Conservation (phyloP, 2,797 vertebrate genomes). For the Gallinago stenura region DNA sequence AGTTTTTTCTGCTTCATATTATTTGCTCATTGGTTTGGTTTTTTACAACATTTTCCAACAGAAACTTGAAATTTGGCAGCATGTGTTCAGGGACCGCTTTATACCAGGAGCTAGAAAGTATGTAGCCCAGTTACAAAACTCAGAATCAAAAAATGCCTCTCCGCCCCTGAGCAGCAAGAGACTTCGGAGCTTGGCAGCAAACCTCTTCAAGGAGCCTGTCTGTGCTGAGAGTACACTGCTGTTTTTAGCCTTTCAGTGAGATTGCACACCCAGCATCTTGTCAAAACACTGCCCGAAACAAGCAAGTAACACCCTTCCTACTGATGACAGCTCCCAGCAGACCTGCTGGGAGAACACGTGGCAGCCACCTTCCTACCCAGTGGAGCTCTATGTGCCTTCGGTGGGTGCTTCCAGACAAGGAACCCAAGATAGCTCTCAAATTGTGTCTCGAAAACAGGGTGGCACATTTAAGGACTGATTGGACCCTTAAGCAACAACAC, state of each 20-base stretch:
- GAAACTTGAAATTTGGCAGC: neutral
- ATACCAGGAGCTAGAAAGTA: neutral
- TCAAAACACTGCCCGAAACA: neutral
- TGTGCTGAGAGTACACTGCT: neutral
- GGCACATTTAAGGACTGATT: neutral
- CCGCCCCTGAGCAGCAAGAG: neutral
- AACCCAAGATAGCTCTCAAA: neutral
- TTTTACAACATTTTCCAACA: neutral
- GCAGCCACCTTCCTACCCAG: neutral
- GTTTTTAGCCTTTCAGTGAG: neutral
- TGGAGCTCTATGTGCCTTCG: accelerated
- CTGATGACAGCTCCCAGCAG: neutral
- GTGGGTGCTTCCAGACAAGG: accelerated
- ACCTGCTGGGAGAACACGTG: neutral
- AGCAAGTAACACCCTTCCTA: neutral
- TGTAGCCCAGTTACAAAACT: neutral
- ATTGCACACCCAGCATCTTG: neutral
- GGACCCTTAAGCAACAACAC: neutral
- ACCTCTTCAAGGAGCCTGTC: neutral
- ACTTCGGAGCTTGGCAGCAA: neutral
- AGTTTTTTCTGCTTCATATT: neutral
- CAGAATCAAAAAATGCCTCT: neutral
- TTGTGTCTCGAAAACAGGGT: neutral
- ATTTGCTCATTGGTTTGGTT: neutral
- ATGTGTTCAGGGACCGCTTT: neutral